A percentile compares a stretch with the other conserved stretches of the same genome.
These are phyloP conservation scores for Cydia strobilella DNA, from an alignment of 1,140 invertebrate species.

Conservation along the genomic window DNA sequence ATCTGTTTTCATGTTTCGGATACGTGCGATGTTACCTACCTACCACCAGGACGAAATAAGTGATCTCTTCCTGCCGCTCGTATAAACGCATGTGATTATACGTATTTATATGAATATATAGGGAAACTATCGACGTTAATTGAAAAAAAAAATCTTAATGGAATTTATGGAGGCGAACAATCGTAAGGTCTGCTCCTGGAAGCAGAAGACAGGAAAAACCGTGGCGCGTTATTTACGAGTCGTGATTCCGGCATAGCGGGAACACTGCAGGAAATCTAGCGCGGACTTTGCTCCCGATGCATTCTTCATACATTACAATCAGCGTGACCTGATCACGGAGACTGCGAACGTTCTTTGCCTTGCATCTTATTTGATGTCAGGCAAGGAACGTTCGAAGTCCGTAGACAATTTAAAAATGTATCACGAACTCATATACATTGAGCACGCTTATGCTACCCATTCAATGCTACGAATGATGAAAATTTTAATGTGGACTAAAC, in stretches of 20 bases:
- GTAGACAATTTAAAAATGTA: not conserved
- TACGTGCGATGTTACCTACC: constrained; percentile 1
- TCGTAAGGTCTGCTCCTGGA: constrained; percentile 52
- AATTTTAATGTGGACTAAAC: not conserved
- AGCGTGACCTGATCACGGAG: no score
- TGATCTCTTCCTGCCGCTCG: constrained; percentile 21
- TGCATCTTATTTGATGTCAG: not conserved
- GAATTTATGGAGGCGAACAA: constrained; percentile 48
- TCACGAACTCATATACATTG: constrained; percentile 1
- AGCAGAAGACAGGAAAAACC: constrained; percentile 67
- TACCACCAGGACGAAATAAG: not conserved
- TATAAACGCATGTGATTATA: constrained; percentile 34
- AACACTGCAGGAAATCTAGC: constrained; percentile 48
- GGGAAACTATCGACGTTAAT: not conserved
- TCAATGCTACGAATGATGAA: not conserved
- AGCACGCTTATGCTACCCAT: not conserved
- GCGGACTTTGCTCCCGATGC: constrained; percentile 42
- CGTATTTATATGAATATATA: constrained; percentile 38
- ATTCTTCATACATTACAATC: constrained; percentile 10
- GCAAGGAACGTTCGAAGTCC: not conserved
- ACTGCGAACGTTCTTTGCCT: no score
- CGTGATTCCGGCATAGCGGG: constrained; percentile 64
- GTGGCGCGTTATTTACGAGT: constrained; percentile 74
- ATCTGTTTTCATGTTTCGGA: constrained; percentile 26
- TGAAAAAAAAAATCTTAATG: constrained; percentile 35